Evolutionary conservation across 1,140 invertebrate genomes (phyloP).

Genomic region (Drosophila repletoides): DNA sequence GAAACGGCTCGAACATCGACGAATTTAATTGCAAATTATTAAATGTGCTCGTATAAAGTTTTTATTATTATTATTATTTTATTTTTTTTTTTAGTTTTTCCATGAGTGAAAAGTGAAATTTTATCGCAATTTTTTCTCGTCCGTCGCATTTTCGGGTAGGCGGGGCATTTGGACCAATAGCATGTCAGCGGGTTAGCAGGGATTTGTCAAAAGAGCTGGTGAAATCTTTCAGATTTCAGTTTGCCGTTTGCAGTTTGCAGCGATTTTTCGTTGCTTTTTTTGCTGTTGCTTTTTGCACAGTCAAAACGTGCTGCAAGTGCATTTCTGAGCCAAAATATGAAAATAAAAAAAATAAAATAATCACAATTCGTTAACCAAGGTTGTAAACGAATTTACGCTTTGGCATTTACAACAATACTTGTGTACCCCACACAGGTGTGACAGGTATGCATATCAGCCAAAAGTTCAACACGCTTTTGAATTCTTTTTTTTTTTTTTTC

Average conservation of each 20-base stretch:
- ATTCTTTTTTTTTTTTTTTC: background rate
- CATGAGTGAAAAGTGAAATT: conserved; percentile 72
- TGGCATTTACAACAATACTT: conserved; percentile 29
- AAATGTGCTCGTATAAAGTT: conserved; percentile 46
- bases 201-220: conserved; percentile 58
- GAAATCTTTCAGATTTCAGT: conserved; percentile 46
- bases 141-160: conserved; percentile 15
- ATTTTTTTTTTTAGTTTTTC: conserved; percentile 56
- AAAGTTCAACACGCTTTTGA: conserved; percentile 10
- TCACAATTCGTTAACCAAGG: conserved; percentile 38
- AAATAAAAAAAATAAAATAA: conserved; percentile 16
- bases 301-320: conserved; percentile 41
- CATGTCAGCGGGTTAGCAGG: conserved; percentile 77
- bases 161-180: conserved; percentile 24
- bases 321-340: background rate
- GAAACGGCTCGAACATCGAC: conserved; percentile 1
- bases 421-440: background rate
- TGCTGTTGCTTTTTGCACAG: background rate
- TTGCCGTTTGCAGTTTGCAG: background rate
- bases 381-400: conserved; percentile 30
- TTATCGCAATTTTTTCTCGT: conserved; percentile 39
- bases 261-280: background rate
- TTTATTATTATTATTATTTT: conserved; percentile 48
- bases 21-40: conserved; percentile 71
- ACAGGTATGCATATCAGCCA: conserved; percentile 26